Evolutionary conservation across 1,140 invertebrate genomes (phyloP).

Genomic region (Elysia chlorotica): DNA sequence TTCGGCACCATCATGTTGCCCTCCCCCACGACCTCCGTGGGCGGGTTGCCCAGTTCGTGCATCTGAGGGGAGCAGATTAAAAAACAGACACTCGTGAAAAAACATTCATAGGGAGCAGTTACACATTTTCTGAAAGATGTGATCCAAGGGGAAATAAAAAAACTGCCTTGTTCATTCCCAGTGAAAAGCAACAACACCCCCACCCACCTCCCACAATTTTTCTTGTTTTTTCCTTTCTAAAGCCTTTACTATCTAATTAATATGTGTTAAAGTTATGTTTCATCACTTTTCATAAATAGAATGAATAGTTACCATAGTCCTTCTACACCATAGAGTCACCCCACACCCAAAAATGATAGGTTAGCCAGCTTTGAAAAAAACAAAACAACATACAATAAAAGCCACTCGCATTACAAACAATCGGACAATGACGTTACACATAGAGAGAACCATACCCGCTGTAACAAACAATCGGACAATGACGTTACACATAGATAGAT

Average conservation of each 20-base stretch:
- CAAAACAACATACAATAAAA: too few relatives aligned
- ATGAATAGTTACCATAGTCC: not conserved
- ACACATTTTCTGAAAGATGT: not conserved
- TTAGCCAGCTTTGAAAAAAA: too few relatives aligned
- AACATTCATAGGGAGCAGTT: not conserved
- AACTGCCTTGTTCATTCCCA: too few relatives aligned
- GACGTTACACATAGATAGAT: too few relatives aligned
- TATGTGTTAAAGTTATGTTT: not conserved
- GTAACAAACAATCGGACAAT: too few relatives aligned
- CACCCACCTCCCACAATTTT: not conserved
- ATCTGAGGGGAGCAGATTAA: not conserved
- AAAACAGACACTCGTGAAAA: not conserved
- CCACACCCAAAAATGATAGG: too few relatives aligned
- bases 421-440: too few relatives aligned
- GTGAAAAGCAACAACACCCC: too few relatives aligned
- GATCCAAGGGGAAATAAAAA: not conserved
- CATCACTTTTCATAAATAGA: not conserved
- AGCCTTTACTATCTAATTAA: not conserved
- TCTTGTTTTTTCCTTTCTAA: not conserved
- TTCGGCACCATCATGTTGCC: slow-evolving; percentile 22
- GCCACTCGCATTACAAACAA: too few relatives aligned
- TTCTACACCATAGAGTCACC: too few relatives aligned
- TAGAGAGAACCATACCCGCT: too few relatives aligned
- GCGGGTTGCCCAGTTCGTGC: slow-evolving; percentile 12
- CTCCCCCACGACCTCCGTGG: slow-evolving; percentile 14